Evolutionary conservation across 2,888 invertebrate genomes (phyloP).

Genomic region (Cheilosia variabilis): DNA sequence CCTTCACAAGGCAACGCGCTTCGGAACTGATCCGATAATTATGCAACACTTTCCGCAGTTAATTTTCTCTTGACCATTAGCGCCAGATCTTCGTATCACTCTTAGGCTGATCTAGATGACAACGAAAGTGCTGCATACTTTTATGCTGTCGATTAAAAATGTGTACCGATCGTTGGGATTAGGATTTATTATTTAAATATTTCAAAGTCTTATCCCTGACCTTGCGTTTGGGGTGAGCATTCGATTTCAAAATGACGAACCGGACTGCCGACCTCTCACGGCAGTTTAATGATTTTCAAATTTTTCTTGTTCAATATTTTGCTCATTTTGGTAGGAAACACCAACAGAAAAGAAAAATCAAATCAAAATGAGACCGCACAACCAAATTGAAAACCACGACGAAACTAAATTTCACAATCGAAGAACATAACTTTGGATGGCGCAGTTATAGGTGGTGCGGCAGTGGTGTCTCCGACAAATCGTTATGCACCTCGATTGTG

Average conservation of each 20-base stretch:
- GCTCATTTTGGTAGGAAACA: constrained; percentile 56
- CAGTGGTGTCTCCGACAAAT: constrained; percentile 22
- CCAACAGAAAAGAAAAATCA: neutral
- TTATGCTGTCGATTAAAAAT: neutral
- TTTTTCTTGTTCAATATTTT: constrained; percentile 69
- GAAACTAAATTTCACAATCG: constrained; percentile 71
- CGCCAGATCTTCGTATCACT: neutral
- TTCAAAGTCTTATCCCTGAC: neutral
- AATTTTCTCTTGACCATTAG: neutral
- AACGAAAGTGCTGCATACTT: constrained; percentile 23
- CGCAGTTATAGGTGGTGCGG: constrained; percentile 36
- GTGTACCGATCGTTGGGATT: neutral
- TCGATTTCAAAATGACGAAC: constrained; percentile 7
- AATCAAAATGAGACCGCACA: constrained; percentile 12
- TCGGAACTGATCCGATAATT: constrained; percentile 10
- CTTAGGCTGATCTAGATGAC: neutral
- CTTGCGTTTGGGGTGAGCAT: constrained; percentile 30
- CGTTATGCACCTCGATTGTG: constrained; percentile 21
- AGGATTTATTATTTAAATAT: too few relatives aligned
- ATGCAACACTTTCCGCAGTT: constrained; percentile 19
- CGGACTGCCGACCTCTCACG: neutral
- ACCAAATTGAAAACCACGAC: constrained; percentile 59
- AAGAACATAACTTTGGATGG: constrained; percentile 35
- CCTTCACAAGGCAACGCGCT: neutral
- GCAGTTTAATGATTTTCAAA: constrained; percentile 57